Base-by-base conservation (phyloP, 2,888 invertebrate genomes). In the Leptarthrus brevirostris region DNA sequence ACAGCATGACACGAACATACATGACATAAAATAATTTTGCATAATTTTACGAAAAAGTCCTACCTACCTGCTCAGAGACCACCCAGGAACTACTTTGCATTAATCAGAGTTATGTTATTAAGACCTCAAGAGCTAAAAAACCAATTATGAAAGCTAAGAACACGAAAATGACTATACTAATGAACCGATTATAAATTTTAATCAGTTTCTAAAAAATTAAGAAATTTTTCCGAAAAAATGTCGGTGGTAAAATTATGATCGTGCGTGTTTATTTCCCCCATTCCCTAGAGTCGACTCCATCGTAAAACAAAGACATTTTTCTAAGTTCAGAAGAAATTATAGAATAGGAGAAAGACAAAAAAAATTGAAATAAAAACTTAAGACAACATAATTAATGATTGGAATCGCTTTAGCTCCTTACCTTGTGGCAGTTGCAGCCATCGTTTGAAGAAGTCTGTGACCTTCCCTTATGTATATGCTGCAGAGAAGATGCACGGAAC, bases 381-480 rank as follows among this genome's bases (percentile, higher is more conserved):
- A 61, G 40, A 61, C 61, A 36, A 61, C 61, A 20, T 61, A 61
- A 61, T 61, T 61, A 61, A 61, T 61, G 61, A 36, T 61, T 16
- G 14, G 61, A 40, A 36, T 36, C 12, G 34, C 10, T 30, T 30
- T 30, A 30, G 8, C 8, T 30, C 30, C 8, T 30, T 30, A 8
- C 30, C 30, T 30, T 30, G 30, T 30, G 8, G 4, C 30, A 34
- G 58, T 18, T 30, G 16, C n/a, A 20, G 20, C 8, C 22, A 61
- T 40, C 18, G 30, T 34, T 16, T 16, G 34, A 34, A 30, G 30
- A n/a, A 54, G 5, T 56, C 8, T 20, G n/a, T 34, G 40, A 20
- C 20, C 40, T 36, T 40, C 16, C 36, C 36, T 16, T 34, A 4
- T 36, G 40, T 10, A 10, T 2, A 24, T 14, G 18, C 16, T 34